phyloP scores from a whole-genome alignment of 1,140 invertebrate genomes.

The Drosophila orena region DNA sequence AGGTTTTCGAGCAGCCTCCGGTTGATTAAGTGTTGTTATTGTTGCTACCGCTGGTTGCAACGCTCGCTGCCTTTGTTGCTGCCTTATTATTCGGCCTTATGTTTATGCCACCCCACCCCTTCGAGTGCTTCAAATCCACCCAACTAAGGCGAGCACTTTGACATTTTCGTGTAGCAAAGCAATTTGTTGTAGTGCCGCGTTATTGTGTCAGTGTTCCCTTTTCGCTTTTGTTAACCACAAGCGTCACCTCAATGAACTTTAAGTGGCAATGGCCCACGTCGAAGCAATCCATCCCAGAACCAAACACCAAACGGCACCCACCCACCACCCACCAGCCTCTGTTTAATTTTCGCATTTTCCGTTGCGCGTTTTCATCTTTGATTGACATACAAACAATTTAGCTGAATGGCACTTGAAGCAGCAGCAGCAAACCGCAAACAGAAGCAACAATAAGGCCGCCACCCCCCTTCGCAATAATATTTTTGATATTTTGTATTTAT shows the following conservation, averaged over 20 bases:
- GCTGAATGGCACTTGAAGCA: slow-evolving; percentile 78
- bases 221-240: slow-evolving; percentile 48
- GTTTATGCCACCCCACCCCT: slow-evolving; percentile 63
- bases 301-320: neutral
- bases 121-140: slow-evolving; percentile 12
- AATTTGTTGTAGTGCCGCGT: slow-evolving; percentile 71
- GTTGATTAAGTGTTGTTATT: slow-evolving; percentile 69
- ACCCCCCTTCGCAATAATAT: slow-evolving; percentile 60
- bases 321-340: slow-evolving; percentile 17
- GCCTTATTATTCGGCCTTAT: slow-evolving; percentile 63
- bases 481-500: slow-evolving; percentile 83
- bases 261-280: slow-evolving; percentile 62
- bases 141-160: slow-evolving; percentile 39
- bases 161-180: slow-evolving; percentile 71
- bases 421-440: slow-evolving; percentile 66
- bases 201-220: slow-evolving; percentile 42
- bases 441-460: slow-evolving; percentile 54
- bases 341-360: slow-evolving; percentile 83
- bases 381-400: slow-evolving; percentile 84
- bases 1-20: slow-evolving; percentile 45
- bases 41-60: slow-evolving; percentile 32
- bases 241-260: slow-evolving; percentile 71
- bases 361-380: slow-evolving; percentile 81
- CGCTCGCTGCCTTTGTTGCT: slow-evolving; percentile 48
- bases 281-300: neutral